Conservation (phyloP, 2,113 vertebrate species). For the Ramphastos sulfuratus region DNA sequence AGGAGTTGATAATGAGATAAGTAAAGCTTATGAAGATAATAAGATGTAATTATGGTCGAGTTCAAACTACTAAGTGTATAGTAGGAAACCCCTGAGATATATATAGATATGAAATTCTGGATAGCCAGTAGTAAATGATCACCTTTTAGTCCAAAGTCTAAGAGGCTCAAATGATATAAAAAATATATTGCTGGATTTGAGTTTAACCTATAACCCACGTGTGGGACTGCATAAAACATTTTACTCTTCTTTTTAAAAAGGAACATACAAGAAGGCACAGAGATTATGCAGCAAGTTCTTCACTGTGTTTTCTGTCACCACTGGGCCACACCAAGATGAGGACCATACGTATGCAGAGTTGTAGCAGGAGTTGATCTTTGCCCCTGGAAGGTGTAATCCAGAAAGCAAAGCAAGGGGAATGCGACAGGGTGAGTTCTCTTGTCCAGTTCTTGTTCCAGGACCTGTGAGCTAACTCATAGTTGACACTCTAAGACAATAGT, state of each 20-base stretch:
- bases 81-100: constrained; percentile 60
- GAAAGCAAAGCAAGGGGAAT: background rate
- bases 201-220: background rate
- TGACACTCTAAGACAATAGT: background rate
- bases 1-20: constrained; percentile 81
- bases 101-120: constrained; percentile 61
- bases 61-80: constrained; percentile 70
- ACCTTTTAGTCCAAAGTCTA: constrained; percentile 20
- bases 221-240: background rate
- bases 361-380: background rate
- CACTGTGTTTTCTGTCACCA: background rate
- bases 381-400: accelerated
- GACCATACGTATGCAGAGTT: background rate
- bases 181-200: background rate
- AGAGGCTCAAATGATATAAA: background rate
- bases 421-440: background rate
- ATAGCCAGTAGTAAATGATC: constrained; percentile 58
- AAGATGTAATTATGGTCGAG: constrained; percentile 77
- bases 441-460: background rate
- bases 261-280: background rate
- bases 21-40: constrained; percentile 80
- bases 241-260: background rate
- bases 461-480: background rate
- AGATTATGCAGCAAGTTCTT: background rate
- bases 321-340: accelerated